Percentiles rank a stretch among this genome's conserved stretches.
These are phyloP conservation scores for Microctenopoma lineatum DNA, from an alignment of 2,797 vertebrate genomes.

Conservation along the genomic window DNA sequence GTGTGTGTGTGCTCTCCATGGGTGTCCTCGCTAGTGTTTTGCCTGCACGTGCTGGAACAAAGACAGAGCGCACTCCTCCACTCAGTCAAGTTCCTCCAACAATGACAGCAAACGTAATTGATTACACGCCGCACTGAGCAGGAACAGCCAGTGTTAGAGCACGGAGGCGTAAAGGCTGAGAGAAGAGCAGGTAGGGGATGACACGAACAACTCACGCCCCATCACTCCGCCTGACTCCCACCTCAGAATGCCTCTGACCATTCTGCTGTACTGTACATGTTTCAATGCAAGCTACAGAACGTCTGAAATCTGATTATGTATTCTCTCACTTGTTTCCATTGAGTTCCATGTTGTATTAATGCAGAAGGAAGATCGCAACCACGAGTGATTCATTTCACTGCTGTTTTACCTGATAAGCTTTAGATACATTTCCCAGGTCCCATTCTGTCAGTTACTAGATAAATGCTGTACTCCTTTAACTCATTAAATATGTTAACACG, in stretches of 20 bases:
- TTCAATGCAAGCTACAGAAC: too few species aligned
- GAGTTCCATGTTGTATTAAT: too few species aligned
- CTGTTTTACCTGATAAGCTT: too few species aligned
- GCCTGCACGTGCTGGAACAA: conserved; percentile 69
- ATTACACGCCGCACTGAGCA: conserved; percentile 78
- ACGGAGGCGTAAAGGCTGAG: conserved; percentile 43
- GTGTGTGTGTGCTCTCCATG: conserved; percentile 35
- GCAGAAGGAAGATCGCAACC: too few species aligned
- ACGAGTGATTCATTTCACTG: too few species aligned
- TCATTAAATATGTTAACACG: too few species aligned
- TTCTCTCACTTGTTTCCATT: too few species aligned
- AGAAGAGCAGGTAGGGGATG: conserved; percentile 59
- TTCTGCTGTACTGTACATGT: too few species aligned
- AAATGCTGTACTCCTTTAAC: too few species aligned
- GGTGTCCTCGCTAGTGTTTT: conserved; percentile 47
- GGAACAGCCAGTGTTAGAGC: conserved; percentile 49
- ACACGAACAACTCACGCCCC: conserved; percentile 42
- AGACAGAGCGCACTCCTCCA: conserved; percentile 54
- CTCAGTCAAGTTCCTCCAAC: conserved; percentile 49
- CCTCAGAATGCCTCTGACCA: conserved; percentile 54
- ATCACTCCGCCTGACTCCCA: conserved; percentile 27
- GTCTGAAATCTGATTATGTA: too few species aligned
- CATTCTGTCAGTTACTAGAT: too few species aligned
- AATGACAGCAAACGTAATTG: conserved; percentile 78
- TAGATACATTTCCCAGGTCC: too few species aligned